Conservation (phyloP, 2,888 invertebrate genomes). For the Drosophila tripunctata region DNA sequence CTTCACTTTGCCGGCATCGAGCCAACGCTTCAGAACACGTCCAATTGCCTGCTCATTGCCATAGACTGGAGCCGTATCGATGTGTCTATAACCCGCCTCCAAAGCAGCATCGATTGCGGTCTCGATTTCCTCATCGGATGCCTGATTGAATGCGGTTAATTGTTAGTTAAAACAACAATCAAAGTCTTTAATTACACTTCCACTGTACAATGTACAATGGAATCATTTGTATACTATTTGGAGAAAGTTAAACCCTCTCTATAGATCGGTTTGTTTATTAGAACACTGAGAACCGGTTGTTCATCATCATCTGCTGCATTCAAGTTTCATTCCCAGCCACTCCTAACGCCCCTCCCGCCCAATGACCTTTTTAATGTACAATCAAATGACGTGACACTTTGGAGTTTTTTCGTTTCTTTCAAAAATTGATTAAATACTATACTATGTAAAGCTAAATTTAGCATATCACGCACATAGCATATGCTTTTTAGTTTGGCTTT, state of each 20-base stretch:
- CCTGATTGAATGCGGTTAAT: slow-evolving; percentile 84
- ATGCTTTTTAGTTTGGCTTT: neutral
- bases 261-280: slow-evolving; percentile 28
- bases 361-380: neutral
- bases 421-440: neutral
- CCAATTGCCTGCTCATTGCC: slow-evolving; percentile 91
- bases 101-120: slow-evolving; percentile 89
- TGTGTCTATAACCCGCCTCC: slow-evolving; percentile 91
- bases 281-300: slow-evolving; percentile 23
- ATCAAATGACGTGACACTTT: neutral
- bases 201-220: neutral
- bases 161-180: no score
- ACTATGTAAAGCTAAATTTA: neutral
- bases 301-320: slow-evolving; percentile 2
- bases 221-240: neutral
- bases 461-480: neutral
- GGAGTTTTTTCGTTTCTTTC: neutral
- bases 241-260: slow-evolving; percentile 39
- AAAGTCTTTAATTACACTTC: slow-evolving; percentile 3
- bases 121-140: slow-evolving; percentile 88
- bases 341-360: neutral
- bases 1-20: slow-evolving; percentile 88
- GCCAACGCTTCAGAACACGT: slow-evolving; percentile 89
- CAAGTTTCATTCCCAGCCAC: neutral
- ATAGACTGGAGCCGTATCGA: slow-evolving; percentile 92